Conservation (phyloP, 2,113 vertebrate genomes). For the Pelecanus crispus region DNA sequence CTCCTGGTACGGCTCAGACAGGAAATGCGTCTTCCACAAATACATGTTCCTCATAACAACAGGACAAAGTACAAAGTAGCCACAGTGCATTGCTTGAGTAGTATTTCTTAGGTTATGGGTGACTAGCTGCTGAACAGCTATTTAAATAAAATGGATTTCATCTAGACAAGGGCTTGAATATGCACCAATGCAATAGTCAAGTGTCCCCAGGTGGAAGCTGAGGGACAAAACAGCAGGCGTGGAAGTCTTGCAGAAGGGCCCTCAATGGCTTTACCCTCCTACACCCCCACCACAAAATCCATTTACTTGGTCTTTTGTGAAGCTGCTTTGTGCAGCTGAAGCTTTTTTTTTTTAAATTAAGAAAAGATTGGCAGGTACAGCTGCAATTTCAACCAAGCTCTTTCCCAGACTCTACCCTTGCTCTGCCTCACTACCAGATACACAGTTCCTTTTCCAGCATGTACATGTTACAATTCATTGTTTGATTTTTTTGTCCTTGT, state of each 20-base stretch:
- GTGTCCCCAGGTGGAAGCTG: not conserved
- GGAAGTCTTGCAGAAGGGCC: not conserved
- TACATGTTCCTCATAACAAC: not conserved
- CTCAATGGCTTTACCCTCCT: not conserved
- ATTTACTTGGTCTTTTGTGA: not conserved
- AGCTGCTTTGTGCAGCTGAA: not conserved
- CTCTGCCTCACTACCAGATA: not conserved
- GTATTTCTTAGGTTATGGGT: not conserved
- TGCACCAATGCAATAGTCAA: not conserved
- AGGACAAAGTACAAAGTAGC: not conserved
- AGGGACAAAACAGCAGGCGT: not conserved
- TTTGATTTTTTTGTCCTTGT: not conserved
- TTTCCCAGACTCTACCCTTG: not conserved
- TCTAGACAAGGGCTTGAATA: not conserved
- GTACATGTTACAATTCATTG: not conserved
- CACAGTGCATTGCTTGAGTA: not conserved
- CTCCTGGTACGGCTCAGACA: not conserved
- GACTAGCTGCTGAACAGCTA: not conserved
- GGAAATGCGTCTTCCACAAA: accelerated
- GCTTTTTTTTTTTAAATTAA: not conserved
- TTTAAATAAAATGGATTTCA: not conserved
- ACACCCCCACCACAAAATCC: not conserved
- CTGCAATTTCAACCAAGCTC: not conserved
- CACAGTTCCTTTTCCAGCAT: not conserved
- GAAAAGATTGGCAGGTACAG: not conserved